Conservation (phyloP, 2,888 invertebrate species). For the Trissolcus brochymenae region DNA sequence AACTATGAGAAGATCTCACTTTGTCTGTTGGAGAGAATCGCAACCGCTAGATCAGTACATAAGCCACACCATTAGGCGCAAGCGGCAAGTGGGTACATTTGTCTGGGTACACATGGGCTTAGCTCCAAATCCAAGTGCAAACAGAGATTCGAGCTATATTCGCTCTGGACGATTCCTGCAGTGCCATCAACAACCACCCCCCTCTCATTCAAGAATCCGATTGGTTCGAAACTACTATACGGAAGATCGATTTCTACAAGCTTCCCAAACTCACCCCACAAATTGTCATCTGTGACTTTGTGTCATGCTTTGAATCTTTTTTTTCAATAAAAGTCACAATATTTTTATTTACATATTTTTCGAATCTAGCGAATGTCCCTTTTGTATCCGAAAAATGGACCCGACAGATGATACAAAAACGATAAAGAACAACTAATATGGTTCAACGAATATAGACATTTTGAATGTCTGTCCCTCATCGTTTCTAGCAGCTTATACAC, state of each 20-base stretch:
- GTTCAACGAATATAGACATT: too few species aligned
- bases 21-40: slow-evolving; percentile 54
- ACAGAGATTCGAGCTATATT: slow-evolving; percentile 66
- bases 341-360: too few species aligned
- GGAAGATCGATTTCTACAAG: slow-evolving; percentile 47
- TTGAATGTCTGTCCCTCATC: too few species aligned
- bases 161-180: slow-evolving; percentile 51
- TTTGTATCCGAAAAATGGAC: too few species aligned
- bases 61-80: slow-evolving; percentile 71
- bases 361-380: too few species aligned
- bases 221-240: slow-evolving; percentile 34
- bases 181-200: slow-evolving; percentile 43
- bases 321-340: too few species aligned
- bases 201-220: slow-evolving; percentile 44
- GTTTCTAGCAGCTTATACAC: too few species aligned
- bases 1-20: slow-evolving; percentile 51
- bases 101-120: slow-evolving; percentile 73
- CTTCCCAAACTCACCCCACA: background rate
- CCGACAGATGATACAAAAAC: too few species aligned
- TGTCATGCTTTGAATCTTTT: background rate
- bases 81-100: slow-evolving; percentile 73
- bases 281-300: background rate
- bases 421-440: too few species aligned
- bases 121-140: slow-evolving; percentile 72
- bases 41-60: slow-evolving; percentile 64